Evolutionary conservation across 2,113 vertebrate species (phyloP), one percentile per base, ranked within the genome.

Genomic region (Uropsilus gracilis): DNA sequence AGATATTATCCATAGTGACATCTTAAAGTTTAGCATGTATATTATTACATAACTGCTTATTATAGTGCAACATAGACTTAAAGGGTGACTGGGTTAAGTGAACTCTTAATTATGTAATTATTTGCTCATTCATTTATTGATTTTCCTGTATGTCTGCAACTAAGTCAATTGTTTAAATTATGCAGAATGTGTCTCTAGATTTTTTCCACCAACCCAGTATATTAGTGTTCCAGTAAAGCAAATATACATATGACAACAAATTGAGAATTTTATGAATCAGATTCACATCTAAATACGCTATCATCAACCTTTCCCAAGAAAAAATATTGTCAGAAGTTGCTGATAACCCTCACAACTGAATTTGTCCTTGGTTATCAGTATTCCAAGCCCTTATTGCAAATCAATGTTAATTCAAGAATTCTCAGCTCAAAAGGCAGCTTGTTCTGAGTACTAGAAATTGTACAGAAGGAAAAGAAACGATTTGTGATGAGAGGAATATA

Each of bases 331-430:
- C 86, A 85, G 76, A 73, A 18, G 14, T 94, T 86, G 59, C 14
- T 84, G 80, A 91, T 94, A 94, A 85, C 34, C 34, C 32, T 85
- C 48, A 73, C 78, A 94, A 81, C 89, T 95, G 83, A 91, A 94
- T 96, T 95, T 92, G n/a, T 91, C 95, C 80, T 93, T 53, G 7
- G 55, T 81, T 97, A 91, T 95, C 78, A 92, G 73, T 55, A 92
- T 90, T 63, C 42, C 80, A 86, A 95, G 42, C 26, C 37, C n/a
- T 64, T 92, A 93, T 69, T 93, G 84, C 94, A 96, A 93, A 97
- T 96, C 93, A 96, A 91, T 93, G 91, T 88, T 95, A 96, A 96
- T 96, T 94, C 82, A 90, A 88, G 73, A 97, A 71, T 92, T 92
- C 72, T 96, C 84, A n/a, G n/a, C 66, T 93, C 69, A 89, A 86